Percentiles rank a stretch among this genome's conserved stretches.
Evolutionary conservation across 2,113 vertebrate species (phyloP).

Genomic region (Ceratotherium simum): DNA sequence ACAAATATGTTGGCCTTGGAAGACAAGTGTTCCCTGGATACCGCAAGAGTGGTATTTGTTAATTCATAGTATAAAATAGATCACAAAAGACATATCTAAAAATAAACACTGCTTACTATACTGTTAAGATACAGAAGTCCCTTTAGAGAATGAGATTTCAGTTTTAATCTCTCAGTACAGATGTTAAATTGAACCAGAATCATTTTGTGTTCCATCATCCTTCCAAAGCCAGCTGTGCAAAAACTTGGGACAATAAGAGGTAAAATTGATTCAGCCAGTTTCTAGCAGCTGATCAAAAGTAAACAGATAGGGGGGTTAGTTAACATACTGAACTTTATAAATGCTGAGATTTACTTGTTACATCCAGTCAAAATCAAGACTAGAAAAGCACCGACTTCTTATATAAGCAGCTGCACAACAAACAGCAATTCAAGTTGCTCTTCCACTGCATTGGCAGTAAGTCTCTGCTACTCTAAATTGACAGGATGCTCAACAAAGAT

Average conservation of each 20-base stretch:
- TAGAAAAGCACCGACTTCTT: background rate
- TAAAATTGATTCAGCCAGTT: background rate
- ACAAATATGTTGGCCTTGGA: conserved; percentile 18
- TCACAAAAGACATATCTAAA: conserved; percentile 36
- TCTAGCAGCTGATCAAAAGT: background rate
- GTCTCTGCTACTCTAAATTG: background rate
- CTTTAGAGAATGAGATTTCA: background rate
- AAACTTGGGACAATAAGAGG: background rate
- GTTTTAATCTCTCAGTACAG: background rate
- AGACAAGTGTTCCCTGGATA: background rate
- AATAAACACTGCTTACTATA: background rate
- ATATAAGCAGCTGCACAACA: background rate
- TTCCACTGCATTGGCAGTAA: background rate
- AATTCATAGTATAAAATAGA: conserved; percentile 26
- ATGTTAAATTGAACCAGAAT: background rate
- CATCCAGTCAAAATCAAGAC: conserved; percentile 23
- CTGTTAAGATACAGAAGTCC: background rate
- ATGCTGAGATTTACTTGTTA: background rate
- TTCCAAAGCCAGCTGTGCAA: background rate
- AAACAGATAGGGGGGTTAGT: background rate
- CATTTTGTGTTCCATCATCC: background rate
- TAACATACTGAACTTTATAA: background rate
- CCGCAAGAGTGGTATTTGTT: background rate
- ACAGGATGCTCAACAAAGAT: conserved; percentile 26
- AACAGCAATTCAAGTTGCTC: background rate